Conservation (phyloP, 2,888 invertebrate genomes). For the Patella caerulea region DNA sequence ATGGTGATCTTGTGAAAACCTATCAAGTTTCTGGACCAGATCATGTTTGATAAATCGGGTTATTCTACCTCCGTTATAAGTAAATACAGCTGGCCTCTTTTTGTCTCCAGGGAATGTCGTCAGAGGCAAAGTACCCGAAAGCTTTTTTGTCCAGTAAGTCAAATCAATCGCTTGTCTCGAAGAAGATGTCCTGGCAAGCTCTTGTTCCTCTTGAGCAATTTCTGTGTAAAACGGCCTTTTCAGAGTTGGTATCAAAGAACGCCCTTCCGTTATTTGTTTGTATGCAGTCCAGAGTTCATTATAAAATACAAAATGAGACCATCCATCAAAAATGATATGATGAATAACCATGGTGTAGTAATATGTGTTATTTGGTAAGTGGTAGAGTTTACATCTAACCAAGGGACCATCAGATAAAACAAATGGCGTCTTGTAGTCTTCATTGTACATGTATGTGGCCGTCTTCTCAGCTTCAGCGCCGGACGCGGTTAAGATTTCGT, state of each 20-base stretch:
- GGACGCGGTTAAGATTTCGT: neutral
- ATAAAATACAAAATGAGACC: neutral
- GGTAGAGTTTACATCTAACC: conserved; percentile 14
- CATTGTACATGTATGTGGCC: conserved; percentile 13
- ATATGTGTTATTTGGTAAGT: neutral
- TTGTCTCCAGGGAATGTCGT: neutral
- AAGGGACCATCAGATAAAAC: conserved; percentile 17
- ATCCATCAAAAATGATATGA: conserved; percentile 6
- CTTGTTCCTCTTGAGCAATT: neutral
- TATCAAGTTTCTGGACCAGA: neutral
- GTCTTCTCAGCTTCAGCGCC: neutral
- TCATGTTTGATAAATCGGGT: neutral
- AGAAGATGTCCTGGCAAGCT: neutral
- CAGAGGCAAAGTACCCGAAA: neutral
- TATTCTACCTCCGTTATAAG: neutral
- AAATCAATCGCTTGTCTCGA: neutral
- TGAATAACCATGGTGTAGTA: conserved; percentile 5
- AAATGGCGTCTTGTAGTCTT: conserved; percentile 22
- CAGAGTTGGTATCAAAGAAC: neutral
- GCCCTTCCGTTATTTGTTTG: neutral
- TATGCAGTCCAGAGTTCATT: neutral
- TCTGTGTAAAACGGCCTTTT: neutral
- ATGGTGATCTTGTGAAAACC: neutral
- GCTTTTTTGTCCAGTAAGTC: neutral
- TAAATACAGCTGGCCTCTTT: neutral